Evolutionary conservation across 2,888 invertebrate species (phyloP), one percentile per base, ranked within the genome.

Genomic region (Platynereis dumerilii): DNA sequence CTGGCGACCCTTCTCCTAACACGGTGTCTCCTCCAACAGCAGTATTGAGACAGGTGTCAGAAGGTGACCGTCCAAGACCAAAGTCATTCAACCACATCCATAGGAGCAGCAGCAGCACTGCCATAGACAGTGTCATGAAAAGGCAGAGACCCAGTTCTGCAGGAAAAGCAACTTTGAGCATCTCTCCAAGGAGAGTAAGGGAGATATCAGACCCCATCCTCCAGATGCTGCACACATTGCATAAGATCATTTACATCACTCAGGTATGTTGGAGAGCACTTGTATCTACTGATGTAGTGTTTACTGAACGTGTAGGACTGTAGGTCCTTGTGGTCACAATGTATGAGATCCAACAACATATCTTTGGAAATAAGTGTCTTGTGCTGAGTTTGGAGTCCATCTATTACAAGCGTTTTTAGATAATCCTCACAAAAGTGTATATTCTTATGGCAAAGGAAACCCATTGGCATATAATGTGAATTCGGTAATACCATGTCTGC

Each of bases 161-260:
- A 28, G 75, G 74, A 48, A 61, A 78, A 1, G 78, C 80, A 0
- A 80, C 79, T 29, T 63, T 72, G 57, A 67, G 82, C 20, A 82
- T 83, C 34, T 81, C 82, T 10, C 80, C 79, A 24, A 70, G 78
- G 29, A 74, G 78, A 58, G 77, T 84, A 20, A 74, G 83, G 20
- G 80, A 81, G 69, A 81, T 83, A 71, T 79, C 73, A 66, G 84
- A 84, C 70, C 84, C 84, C 1, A 81, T 83, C 29, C 76, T 79
- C 12, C 80, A 80, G 74, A 78, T 83, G 75, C 71, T 84, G 52
- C 76, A 81, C 63, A 79, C 78, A 53, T 74, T 84, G 7, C 84
- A 84, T 70, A 83, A 83, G 65, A 78, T 84, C 42, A 78, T 83
- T 65, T 83, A 77, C 72, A 61, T 72, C 42, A 69, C 71, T 17